A percentile compares a stretch with the other conserved stretches of the same genome.
These are phyloP conservation scores for Cirrhinus mrigala DNA, from an alignment of 2,797 vertebrate genomes.

Conservation along the genomic window DNA sequence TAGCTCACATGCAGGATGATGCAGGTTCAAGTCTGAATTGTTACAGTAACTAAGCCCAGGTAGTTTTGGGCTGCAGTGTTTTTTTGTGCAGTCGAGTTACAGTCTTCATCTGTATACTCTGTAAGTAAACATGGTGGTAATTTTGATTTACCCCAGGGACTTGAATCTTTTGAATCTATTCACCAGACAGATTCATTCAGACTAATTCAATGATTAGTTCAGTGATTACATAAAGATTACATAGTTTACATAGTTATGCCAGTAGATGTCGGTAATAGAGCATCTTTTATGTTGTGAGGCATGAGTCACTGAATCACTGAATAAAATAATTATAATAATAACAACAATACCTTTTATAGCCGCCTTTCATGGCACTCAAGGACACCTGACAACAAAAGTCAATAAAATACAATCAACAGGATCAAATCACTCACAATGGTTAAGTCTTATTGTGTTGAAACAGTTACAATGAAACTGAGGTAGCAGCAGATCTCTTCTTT, in stretches of 20 bases:
- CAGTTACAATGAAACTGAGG: background rate
- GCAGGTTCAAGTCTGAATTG: constrained; percentile 1
- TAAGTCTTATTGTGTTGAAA: background rate
- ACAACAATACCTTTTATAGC: too few species aligned
- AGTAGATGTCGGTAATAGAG: background rate
- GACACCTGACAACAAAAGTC: too few species aligned
- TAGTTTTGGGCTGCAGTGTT: background rate
- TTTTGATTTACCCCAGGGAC: background rate
- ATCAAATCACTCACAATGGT: background rate
- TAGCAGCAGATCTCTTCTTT: background rate
- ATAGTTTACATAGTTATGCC: background rate
- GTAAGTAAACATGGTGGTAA: background rate
- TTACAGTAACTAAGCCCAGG: background rate
- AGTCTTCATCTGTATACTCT: background rate
- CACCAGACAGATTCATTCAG: background rate
- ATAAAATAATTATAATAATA: background rate
- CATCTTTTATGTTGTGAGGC: background rate
- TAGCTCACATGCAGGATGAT: constrained; percentile 5
- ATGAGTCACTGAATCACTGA: background rate
- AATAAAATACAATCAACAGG: background rate
- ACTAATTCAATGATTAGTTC: background rate
- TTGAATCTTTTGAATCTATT: constrained; percentile 8
- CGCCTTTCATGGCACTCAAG: too few species aligned
- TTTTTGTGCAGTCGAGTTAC: background rate
- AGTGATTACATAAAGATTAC: background rate